Evolutionary conservation across 37 sponge, comb jelly and placozoan species (phyloP).

Genomic region (Mnemiopsis leidyi): DNA sequence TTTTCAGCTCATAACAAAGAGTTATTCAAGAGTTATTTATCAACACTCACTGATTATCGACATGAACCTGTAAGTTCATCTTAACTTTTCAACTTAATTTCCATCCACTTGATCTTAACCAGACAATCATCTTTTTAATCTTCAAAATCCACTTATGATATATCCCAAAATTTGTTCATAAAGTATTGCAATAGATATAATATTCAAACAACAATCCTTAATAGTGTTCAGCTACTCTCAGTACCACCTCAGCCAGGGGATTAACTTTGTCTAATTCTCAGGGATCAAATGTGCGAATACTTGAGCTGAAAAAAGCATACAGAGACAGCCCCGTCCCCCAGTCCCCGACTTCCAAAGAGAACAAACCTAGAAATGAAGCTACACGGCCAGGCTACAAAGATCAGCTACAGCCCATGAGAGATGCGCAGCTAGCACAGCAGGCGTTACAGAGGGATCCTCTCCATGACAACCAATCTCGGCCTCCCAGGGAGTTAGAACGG

Average conservation of each 20-base stretch:
- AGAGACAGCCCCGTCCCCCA: background rate
- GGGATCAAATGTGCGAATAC: slow-evolving; percentile 29
- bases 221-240: too few species aligned
- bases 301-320: slow-evolving; percentile 62
- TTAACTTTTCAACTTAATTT: background rate
- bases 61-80: background rate
- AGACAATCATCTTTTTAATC: too few species aligned
- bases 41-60: slow-evolving; percentile 50
- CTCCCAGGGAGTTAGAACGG: background rate
- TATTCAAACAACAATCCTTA: too few species aligned
- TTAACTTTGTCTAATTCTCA: too few species aligned
- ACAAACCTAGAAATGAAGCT: background rate
- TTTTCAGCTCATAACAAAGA: slow-evolving; percentile 41
- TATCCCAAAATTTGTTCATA: too few species aligned
- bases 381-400: background rate
- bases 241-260: too few species aligned
- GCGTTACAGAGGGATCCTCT: background rate
- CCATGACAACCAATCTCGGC: background rate
- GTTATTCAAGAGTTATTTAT: slow-evolving; percentile 49
- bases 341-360: background rate
- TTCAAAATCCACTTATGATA: too few species aligned
- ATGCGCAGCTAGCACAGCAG: background rate
- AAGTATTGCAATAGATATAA: too few species aligned
- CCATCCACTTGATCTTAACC: background rate
- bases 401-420: slow-evolving; percentile 38